Evolutionary conservation across 2,797 vertebrate species (phyloP).

Genomic region (Phoeniculus purpureus): DNA sequence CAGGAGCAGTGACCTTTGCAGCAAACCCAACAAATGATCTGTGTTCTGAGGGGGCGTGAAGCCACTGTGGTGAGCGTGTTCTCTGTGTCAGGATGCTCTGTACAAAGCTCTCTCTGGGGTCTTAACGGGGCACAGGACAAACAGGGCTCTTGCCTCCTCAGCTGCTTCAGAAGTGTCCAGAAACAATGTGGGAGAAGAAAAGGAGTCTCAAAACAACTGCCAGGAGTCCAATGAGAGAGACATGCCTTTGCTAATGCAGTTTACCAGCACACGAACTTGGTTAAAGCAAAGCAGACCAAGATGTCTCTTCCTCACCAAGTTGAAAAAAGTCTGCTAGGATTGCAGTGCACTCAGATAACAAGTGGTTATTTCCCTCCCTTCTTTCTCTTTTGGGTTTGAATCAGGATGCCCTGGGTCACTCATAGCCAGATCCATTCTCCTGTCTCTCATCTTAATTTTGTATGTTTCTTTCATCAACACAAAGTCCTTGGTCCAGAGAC

Average conservation of each 20-base stretch:
- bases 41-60: not conserved
- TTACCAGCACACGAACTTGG: not conserved
- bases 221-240: not conserved
- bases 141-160: not conserved
- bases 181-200: not conserved
- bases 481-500: not conserved
- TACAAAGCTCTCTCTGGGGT: not conserved
- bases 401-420: not conserved
- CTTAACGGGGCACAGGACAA: not conserved
- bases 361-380: not conserved
- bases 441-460: not conserved
- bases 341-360: not conserved
- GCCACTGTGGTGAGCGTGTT: rapidly evolving
- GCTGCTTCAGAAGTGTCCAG: not conserved
- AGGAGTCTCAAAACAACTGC: not conserved
- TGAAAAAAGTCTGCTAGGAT: not conserved
- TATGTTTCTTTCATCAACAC: not conserved
- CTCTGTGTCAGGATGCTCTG: not conserved
- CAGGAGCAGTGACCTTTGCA: not conserved
- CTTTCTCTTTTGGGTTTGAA: not conserved
- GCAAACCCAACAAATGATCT: not conserved
- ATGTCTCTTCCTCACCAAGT: not conserved
- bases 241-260: not conserved
- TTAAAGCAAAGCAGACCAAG: not conserved
- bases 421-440: not conserved